phyloP scores from a whole-genome alignment of 2,797 vertebrate genomes.

The Gymnocypris eckloni region DNA sequence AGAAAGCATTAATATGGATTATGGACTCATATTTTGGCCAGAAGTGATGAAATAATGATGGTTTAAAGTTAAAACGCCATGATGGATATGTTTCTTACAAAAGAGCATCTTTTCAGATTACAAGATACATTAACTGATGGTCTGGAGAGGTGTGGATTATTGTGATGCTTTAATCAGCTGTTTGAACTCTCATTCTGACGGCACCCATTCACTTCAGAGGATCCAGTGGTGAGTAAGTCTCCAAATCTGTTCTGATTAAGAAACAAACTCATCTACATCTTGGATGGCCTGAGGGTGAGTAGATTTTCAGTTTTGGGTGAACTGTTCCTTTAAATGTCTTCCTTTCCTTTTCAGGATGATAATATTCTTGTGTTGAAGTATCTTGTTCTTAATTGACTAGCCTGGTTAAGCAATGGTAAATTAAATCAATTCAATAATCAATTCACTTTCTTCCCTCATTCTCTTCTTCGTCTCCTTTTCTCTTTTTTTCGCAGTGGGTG shows the following conservation, averaged over 20 bases:
- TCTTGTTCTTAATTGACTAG: background rate
- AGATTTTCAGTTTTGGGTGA: background rate
- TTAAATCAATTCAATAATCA: background rate
- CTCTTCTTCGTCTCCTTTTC: slow-evolving; percentile 10
- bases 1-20: background rate
- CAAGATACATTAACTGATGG: too few species aligned
- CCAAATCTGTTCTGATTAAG: too few species aligned
- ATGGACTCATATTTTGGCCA: background rate
- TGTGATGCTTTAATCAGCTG: background rate
- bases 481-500: background rate
- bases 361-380: background rate
- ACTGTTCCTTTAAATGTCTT: background rate
- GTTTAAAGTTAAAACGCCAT: background rate
- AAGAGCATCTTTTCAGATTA: background rate
- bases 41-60: background rate
- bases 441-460: slow-evolving; percentile 4
- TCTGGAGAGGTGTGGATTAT: too few species aligned
- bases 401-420: background rate
- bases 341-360: background rate
- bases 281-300: too few species aligned
- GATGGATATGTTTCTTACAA: background rate
- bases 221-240: background rate
- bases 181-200: background rate
- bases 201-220: background rate
- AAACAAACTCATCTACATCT: too few species aligned